phyloP scores from a whole-genome alignment of 2,888 invertebrate species.

The Ametastegia equiseti region DNA sequence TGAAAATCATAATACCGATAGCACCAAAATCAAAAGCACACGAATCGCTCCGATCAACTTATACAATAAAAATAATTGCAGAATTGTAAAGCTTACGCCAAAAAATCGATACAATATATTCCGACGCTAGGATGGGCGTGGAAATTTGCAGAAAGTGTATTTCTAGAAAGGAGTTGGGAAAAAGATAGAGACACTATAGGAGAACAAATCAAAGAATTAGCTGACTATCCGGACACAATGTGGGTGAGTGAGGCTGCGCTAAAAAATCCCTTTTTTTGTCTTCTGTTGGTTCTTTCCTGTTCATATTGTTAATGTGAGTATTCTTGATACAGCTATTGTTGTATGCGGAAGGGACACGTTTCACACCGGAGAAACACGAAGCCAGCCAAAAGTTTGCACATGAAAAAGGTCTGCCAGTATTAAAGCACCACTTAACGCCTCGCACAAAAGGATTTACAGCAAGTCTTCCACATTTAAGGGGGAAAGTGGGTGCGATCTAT shows the following conservation, averaged over 20 bases:
- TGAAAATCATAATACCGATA: too few relatives aligned
- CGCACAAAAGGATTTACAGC: conserved; percentile 96
- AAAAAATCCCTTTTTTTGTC: not conserved
- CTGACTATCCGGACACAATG: conserved; percentile 93
- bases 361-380: conserved; percentile 91
- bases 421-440: conserved; percentile 95
- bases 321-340: conserved; percentile 83
- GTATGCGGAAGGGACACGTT: conserved; percentile 96
- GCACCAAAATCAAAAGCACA: too few relatives aligned
- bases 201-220: conserved; percentile 87
- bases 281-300: not conserved
- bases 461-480: conserved; percentile 89
- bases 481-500: conserved; percentile 89
- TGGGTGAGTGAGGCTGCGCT: conserved; percentile 82
- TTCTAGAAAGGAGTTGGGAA: conserved; percentile 93
- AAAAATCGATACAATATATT: conserved; percentile 92
- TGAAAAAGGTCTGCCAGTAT: conserved; percentile 88
- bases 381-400: conserved; percentile 92
- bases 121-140: conserved; percentile 98
- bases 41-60: conserved; percentile 13
- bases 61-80: conserved; percentile 79
- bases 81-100: conserved; percentile 97
- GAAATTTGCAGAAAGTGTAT: conserved; percentile 97
- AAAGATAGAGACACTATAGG: conserved; percentile 92
- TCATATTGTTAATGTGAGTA: not conserved